These are phyloP conservation scores for Sciaenops ocellatus DNA, from an alignment of 2,797 vertebrate species.

Conservation along the genomic window DNA sequence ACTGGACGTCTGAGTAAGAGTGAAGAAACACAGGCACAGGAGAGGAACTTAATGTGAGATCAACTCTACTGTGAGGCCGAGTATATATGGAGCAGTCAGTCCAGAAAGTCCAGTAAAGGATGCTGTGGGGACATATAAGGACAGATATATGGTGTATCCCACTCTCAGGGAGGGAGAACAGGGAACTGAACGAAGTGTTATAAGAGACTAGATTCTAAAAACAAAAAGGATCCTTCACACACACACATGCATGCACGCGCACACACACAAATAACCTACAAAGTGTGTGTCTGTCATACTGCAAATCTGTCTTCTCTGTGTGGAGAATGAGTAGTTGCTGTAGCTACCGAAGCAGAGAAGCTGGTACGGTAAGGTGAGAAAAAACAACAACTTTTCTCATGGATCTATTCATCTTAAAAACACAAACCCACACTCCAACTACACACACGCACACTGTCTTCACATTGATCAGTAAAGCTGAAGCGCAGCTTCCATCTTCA, in stretches of 20 bases:
- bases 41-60: background rate
- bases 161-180: background rate
- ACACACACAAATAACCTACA: constrained; percentile 13
- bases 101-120: background rate
- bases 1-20: constrained; percentile 15
- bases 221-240: background rate
- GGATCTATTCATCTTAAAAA: constrained; percentile 41
- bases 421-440: constrained; percentile 4
- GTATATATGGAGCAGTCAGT: background rate
- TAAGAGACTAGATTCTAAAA: background rate
- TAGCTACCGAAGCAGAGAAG: constrained; percentile 27
- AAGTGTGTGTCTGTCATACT: constrained; percentile 5
- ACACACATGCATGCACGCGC: background rate
- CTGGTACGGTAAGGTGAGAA: constrained; percentile 12
- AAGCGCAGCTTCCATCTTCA: constrained; percentile 62
- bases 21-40: constrained; percentile 4
- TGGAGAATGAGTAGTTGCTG: constrained; percentile 29
- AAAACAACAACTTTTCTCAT: constrained; percentile 33
- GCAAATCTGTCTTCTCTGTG: constrained; percentile 18
- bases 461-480: constrained; percentile 59
- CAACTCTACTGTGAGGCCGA: background rate
- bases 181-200: background rate
- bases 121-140: background rate
- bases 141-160: background rate
- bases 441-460: constrained; percentile 11